Conservation (phyloP, 2,888 invertebrate species). For the Girardia tigrina region DNA sequence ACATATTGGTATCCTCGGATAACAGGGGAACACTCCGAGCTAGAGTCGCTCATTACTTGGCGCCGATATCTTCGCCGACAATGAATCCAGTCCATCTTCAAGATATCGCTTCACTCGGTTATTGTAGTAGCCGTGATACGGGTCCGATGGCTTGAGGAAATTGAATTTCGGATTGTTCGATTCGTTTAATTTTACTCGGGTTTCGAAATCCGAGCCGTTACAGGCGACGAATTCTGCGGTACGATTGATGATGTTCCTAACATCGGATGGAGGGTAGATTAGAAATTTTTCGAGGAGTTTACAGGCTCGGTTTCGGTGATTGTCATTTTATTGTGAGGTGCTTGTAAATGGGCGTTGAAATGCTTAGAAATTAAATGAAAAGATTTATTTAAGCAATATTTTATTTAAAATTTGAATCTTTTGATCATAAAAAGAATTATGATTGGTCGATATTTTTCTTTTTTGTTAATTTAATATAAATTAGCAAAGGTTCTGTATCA, state of each 20-base stretch:
- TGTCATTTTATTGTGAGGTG: too few species aligned
- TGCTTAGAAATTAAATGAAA: too few species aligned
- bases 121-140: conserved; percentile 96
- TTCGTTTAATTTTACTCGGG: conserved; percentile 89
- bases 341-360: too few species aligned
- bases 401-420: too few species aligned
- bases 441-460: too few species aligned
- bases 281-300: conserved; percentile 55
- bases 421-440: too few species aligned
- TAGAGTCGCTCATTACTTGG: too few species aligned
- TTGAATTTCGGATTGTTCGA: conserved; percentile 94
- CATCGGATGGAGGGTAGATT: conserved; percentile 97
- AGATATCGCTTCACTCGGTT: conserved; percentile 86
- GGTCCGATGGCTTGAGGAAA: conserved; percentile 85
- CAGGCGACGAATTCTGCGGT: conserved; percentile 97
- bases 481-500: too few species aligned
- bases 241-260: conserved; percentile 98
- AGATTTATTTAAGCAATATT: too few species aligned
- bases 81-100: conserved; percentile 33
- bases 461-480: too few species aligned
- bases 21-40: too few species aligned
- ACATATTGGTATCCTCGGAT: too few species aligned
- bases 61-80: conserved; percentile 27
- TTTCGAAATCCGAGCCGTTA: conserved; percentile 95
- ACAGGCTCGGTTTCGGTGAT: not conserved